Evolutionary conservation across 2,797 vertebrate genomes (phyloP), one percentile per base, ranked within the genome.

Genomic region (Acanthiza pusilla): DNA sequence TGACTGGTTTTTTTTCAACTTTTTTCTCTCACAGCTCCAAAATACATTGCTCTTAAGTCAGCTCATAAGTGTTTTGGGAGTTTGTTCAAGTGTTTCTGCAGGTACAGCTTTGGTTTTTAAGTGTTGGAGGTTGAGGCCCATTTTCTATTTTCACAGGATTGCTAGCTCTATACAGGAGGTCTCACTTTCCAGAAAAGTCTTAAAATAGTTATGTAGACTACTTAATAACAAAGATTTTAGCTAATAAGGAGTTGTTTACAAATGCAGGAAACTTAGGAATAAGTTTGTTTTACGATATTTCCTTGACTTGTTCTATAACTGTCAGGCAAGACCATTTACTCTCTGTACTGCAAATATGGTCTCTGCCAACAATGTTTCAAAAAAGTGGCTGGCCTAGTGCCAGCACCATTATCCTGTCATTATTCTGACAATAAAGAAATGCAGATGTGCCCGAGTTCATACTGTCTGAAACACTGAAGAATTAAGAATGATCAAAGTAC

Each of bases 381-480:
- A 78, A 95, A 96, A 89, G 47, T 11, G 43, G 5, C 54, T 96
- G 94, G 95, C 75, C 54, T 32, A 9, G 7, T 40, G 88, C 95
- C 94, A 94, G 30, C 54, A 34, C 88, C 68, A 81, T 94, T 96
- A 94, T 93, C 65, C 93, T 93, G 93, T 91, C 91, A 14, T 80
- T 94, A 83, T 89, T 93, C 70, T 83, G 88, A 88, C 91, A 91
- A 77, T 92, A 95, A 94, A 92, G 91, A 94, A 94, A 72, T 85
- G 82, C 93, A 96, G 91, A 95, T 96, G 91, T 94, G 76, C 70
- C 79, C 14, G 11, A 80, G 82, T 85, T 94, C 90, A 48, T 80
- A 43, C 61, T 83, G 79, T 82, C 93, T 89, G 85, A 91, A 92
- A 85, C 61, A 30, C 42, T 85, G 70, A 75, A 87, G 85, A 93